A percentile compares a stretch with the other conserved stretches of the same genome.
phyloP scores from a whole-genome alignment of 1,140 invertebrate species.

The Hycleus cichorii region DNA sequence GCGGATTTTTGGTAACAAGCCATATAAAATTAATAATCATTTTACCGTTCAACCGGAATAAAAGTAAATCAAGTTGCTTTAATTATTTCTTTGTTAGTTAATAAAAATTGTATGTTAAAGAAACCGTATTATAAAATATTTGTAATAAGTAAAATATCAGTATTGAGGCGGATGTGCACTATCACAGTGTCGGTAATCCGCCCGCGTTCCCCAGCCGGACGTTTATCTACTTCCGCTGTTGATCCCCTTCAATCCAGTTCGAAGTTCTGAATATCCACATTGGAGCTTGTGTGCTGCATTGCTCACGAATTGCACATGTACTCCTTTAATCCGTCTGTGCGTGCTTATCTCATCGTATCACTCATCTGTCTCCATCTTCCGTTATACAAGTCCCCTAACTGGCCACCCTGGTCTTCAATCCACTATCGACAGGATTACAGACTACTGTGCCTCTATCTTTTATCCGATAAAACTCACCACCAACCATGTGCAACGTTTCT shows the following conservation, averaged over 20 bases:
- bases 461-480: constrained; percentile 17
- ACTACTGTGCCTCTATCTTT: constrained; percentile 8
- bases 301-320: constrained; percentile 16
- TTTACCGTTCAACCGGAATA: constrained; percentile 23
- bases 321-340: constrained; percentile 24
- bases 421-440: not conserved
- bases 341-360: constrained; percentile 30
- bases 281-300: not conserved
- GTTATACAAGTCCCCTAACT: constrained; percentile 1
- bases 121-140: not conserved
- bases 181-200: constrained; percentile 25
- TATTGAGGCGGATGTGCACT: constrained; percentile 23
- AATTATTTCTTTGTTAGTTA: constrained; percentile 29
- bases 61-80: constrained; percentile 23
- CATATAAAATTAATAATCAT: constrained; percentile 34
- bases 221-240: constrained; percentile 26
- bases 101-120: not conserved
- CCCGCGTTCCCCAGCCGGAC: constrained; percentile 17
- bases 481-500: not conserved
- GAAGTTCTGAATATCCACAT: constrained; percentile 11
- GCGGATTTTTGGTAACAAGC: constrained; percentile 34
- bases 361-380: constrained; percentile 29
- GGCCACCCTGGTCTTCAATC: too few relatives aligned
- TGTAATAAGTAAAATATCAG: constrained; percentile 24
- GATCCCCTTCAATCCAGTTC: constrained; percentile 26